Evolutionary conservation across 1,140 invertebrate species (phyloP).

Genomic region (Lepidotrigona ventralis): DNA sequence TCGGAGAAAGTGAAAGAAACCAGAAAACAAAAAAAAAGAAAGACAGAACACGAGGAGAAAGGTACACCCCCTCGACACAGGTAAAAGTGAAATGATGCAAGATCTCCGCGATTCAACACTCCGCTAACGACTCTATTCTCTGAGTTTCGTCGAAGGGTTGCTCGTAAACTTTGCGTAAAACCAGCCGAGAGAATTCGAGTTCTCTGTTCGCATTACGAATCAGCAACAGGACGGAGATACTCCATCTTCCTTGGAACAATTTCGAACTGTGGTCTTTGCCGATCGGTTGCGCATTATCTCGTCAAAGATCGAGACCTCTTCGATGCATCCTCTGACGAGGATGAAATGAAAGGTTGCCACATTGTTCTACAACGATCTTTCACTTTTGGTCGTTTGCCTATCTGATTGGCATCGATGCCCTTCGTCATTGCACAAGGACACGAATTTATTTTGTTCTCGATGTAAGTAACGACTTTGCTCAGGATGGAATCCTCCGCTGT

Average conservation of each 20-base stretch:
- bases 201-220: constrained; percentile 40
- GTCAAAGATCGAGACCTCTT: constrained; percentile 29
- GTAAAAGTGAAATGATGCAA: constrained; percentile 56
- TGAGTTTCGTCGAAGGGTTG: constrained; percentile 62
- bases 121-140: constrained; percentile 66
- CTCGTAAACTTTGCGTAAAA: constrained; percentile 59
- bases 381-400: constrained; percentile 11
- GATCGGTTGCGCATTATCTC: constrained; percentile 57
- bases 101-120: constrained; percentile 52
- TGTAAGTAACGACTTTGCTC: constrained; percentile 43
- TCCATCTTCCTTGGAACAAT: constrained; percentile 28
- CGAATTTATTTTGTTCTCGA: constrained; percentile 62
- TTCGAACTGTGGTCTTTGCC: not conserved
- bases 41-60: constrained; percentile 10
- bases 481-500: not conserved
- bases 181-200: constrained; percentile 3
- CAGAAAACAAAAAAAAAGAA: constrained; percentile 2
- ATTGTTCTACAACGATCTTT: constrained; percentile 60
- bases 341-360: constrained; percentile 54
- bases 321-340: constrained; percentile 52
- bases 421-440: constrained; percentile 51
- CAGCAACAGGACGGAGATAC: constrained; percentile 18
- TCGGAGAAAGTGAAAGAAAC: not conserved
- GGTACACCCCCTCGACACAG: constrained; percentile 43
- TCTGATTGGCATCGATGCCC: constrained; percentile 63